Evolutionary conservation across 2,797 vertebrate species (phyloP), one percentile per base, ranked within the genome.

Genomic region (Acridotheres tristis): DNA sequence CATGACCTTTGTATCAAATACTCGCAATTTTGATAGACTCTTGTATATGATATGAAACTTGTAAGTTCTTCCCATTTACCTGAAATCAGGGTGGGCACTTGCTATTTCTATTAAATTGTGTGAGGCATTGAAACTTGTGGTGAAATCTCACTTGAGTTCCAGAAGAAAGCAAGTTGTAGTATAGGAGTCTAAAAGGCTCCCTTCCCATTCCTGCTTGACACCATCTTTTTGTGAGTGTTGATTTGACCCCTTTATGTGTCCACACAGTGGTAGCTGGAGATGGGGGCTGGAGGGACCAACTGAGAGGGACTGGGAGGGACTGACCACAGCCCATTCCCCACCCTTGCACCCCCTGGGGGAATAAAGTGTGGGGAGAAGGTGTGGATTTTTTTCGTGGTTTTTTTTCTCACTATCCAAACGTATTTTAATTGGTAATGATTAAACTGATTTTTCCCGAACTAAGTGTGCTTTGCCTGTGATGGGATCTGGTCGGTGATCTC

Each of bases 231-330:
- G 15, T 42, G 50, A 71, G 32, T 17, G 36, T 3, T 69, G 13
- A 7, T 32, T 78, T 40, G 9, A 25, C 5, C 1, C 4, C 22
- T n/a, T 54, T 43, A 34, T 36, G 7, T 30, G 29, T 8, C 54
- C 16, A 6, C 0, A 0, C 5, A 13, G 9, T 15, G 29, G 45
- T 3, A 45, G 13, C 47, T 54, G 40, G 40, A 47, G 11, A 9
- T 0, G 13, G 26, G 40, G 22, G 7, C 8, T 40, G 19, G 30
- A 89, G 25, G 29, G 10, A 65, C 21, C 30, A 38, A 23, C 20
- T 40, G 38, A 58, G 72, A 83, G 32, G 21, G 25, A 19, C 21
- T 47, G 38, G 51, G 72, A 83, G 32, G 21, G 25, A 27, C 21
- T 47, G 29, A 18, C 51, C 65, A 40, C 25, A 53, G 38, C 18